Conservation (phyloP, 1,140 invertebrate genomes). For the Mizuhopecten yessoensis region DNA sequence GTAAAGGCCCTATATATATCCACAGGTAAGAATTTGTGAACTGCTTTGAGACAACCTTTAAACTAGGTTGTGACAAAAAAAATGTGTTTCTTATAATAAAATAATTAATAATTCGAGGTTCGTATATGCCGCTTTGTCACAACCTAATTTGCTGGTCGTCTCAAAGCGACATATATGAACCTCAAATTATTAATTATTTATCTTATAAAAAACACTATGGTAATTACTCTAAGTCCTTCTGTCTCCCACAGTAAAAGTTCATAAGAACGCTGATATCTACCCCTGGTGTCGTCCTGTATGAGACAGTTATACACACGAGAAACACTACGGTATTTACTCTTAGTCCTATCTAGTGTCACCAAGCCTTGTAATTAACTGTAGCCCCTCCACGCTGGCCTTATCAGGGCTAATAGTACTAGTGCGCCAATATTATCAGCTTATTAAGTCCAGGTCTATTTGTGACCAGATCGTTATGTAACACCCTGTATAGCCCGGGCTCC, state of each 20-base stretch:
- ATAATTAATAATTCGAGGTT: no score
- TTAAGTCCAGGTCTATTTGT: constrained; percentile 34
- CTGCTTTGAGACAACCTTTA: no score
- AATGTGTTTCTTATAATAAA: no score
- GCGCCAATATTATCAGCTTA: background rate
- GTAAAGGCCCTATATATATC: no score
- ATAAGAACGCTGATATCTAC: background rate
- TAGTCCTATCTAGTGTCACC: background rate
- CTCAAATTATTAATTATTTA: no score
- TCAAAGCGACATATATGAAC: no score
- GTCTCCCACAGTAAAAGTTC: background rate
- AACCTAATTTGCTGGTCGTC: no score
- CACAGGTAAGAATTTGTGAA: no score
- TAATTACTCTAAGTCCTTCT: background rate
- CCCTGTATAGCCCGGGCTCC: background rate
- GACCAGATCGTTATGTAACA: background rate
- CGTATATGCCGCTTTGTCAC: no score
- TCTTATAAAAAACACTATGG: no score
- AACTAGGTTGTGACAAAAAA: no score
- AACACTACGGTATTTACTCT: background rate
- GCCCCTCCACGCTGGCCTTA: background rate
- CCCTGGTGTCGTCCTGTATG: background rate
- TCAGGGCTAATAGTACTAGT: constrained; percentile 31
- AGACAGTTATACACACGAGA: background rate
- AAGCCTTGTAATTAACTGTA: constrained; percentile 32